Base-by-base conservation (phyloP, 2,113 vertebrate species). In the Morone saxatilis region DNA sequence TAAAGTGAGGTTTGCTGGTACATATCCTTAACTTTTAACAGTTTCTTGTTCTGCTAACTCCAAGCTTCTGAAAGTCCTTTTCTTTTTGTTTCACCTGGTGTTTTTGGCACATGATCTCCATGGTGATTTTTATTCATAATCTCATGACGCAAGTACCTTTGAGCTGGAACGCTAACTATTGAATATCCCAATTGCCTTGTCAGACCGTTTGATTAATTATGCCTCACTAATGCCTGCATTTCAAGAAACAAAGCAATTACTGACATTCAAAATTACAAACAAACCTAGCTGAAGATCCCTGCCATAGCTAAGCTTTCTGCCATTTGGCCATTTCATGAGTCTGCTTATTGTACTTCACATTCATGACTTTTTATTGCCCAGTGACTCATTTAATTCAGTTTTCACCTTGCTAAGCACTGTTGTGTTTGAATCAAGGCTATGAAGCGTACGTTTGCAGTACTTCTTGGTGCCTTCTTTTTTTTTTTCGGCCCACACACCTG, bases 371-470 rank as follows among this genome's bases (percentile, higher is more conserved):
- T 82, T 78, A 68, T 66, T 41, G 38, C 78, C 36, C 40, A 4
- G 48, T 48, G 63, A 81, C 74, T 88, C 72, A 62, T 85, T 88
- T 74, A 51, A 65, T 84, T 84, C 56, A 40, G 7, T 60, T 67
- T 45, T 80, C 40, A 71, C 82, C 76, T 54, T 38, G 36, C 83
- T 57, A 4, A 79, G 71, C 40, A 1, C 69, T 48, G 65, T 61
- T 75, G 38, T 66, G 60, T 86, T 85, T 70, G 61, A 79, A 57
- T 70, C 82, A 80, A 85, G 81, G 67, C 68, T 78, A 48, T 13
- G 38, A 69, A 80, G 66, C 38, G 4, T 75, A 38, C 7, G 6
- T 22, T 20, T 45, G 70, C 81, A 54, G 57, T 38, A 56, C 53
- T 66, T 69, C 63, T 51, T 62, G 13, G 36, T 59, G 2, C 17